Percentiles rank a stretch among this genome's conserved stretches.
Conservation (phyloP, 2,113 vertebrate genomes). For the Gavialis gangeticus region DNA sequence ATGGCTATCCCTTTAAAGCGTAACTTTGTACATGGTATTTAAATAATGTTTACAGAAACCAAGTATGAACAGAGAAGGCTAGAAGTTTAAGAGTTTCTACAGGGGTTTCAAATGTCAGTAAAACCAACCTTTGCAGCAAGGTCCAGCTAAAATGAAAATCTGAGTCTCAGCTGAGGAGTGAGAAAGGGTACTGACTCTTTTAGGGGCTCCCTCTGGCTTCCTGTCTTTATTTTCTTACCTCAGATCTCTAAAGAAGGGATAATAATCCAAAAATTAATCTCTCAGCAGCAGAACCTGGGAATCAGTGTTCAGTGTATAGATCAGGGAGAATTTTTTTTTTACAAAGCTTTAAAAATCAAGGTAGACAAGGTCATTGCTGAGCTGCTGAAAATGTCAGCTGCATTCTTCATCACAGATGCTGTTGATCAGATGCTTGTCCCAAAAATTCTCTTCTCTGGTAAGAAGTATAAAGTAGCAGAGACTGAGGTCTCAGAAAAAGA, state of each 20-base stretch:
- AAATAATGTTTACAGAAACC: neutral
- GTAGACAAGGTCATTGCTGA: neutral
- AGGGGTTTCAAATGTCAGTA: neutral
- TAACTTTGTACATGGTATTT: constrained; percentile 54
- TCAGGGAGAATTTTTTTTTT: neutral
- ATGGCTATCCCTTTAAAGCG: constrained; percentile 44
- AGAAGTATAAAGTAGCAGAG: too few species aligned
- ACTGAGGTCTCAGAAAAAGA: neutral
- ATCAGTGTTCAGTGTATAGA: neutral
- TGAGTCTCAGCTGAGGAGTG: too few species aligned
- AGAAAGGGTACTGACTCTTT: neutral
- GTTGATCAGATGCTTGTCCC: too few species aligned
- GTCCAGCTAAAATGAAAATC: neutral
- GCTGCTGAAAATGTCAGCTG: too few species aligned
- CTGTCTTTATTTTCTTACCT: neutral
- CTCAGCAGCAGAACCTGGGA: neutral
- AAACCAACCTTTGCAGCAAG: neutral
- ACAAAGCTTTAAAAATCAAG: neutral
- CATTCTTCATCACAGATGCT: too few species aligned
- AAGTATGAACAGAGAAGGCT: constrained; percentile 24
- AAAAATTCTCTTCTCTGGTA: too few species aligned
- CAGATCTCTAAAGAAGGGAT: neutral
- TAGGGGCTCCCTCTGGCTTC: neutral
- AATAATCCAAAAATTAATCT: neutral
- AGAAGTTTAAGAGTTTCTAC: neutral